Evolutionary conservation across 2,888 invertebrate species (phyloP).

Genomic region (Heliconius charithonia): DNA sequence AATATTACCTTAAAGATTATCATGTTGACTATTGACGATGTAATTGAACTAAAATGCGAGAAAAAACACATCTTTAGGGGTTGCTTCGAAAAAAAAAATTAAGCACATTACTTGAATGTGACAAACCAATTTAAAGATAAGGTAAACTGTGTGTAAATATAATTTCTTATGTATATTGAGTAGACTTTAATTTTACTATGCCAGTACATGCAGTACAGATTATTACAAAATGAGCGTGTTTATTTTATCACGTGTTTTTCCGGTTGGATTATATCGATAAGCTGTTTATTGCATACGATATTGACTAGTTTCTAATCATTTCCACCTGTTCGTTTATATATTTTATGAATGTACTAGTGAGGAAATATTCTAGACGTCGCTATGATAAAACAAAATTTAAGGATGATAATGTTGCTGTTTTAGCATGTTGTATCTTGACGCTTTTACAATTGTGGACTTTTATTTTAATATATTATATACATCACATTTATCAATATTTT

Average conservation of each 20-base stretch:
- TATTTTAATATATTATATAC: no score
- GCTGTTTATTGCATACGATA: slow-evolving; percentile 37
- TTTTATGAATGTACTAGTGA: slow-evolving; percentile 27
- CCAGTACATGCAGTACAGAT: slow-evolving; percentile 17
- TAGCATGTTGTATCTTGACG: no score
- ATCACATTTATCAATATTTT: no score
- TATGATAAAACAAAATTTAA: slow-evolving; percentile 21
- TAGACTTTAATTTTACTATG: slow-evolving; percentile 11
- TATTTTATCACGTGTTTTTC: slow-evolving; percentile 37
- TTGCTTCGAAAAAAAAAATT: not conserved
- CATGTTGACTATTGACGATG: not conserved
- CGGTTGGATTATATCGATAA: slow-evolving; percentile 41
- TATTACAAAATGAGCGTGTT: slow-evolving; percentile 30
- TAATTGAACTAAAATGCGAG: no score
- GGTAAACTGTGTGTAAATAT: slow-evolving; percentile 7
- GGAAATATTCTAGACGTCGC: slow-evolving; percentile 14
- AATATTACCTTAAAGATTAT: no score
- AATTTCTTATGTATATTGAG: not conserved
- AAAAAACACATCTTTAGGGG: not conserved
- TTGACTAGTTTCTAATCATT: slow-evolving; percentile 40
- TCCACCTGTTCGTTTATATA: slow-evolving; percentile 38
- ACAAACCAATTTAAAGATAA: not conserved
- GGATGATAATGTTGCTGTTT: not conserved
- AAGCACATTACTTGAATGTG: not conserved
- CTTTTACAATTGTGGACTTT: no score